Evolutionary conservation across 2,888 invertebrate species (phyloP), one percentile per base, ranked within the genome.

Genomic region (Aproaerema taeniolella): DNA sequence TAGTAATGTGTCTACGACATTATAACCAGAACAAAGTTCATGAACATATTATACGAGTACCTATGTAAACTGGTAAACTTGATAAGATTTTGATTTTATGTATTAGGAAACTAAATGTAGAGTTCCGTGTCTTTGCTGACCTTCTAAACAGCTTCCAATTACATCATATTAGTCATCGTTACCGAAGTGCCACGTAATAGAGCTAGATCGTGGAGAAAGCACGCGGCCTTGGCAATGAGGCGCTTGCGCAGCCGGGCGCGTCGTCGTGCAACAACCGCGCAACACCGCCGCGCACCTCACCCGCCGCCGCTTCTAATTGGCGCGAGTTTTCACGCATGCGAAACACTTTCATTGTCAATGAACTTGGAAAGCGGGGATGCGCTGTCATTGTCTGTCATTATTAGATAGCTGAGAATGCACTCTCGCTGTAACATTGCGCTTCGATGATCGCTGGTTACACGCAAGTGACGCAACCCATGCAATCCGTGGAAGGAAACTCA

Each of bases 281-380:
- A 15, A 8, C 15, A 10, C 39, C 30, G 41, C 38, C 26, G 25
- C 53, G 37, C 25, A 29, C 45, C 53, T 49, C 43, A 53, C 57
- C 55, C 47, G 52, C 47, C 43, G 54, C 58, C 56, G 57, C 56
- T 50, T 47, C 49, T 73, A 77, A 74, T 76, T 71, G 71, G 66
- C 70, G 69, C 72, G 67, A 77, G 75, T 79, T 83, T 82, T 79
- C 83, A 83, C 81, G 78, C 77, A 74, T 68, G 69, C 70, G 63
- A 71, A 64, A 68, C 71, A 85, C 85, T 86, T 82, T 86, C 85
- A 66, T 85, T 85, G 83, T 78, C 83, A 83, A 74, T 83, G 85
- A 86, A 85, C 85, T 83, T 83, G 79, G 81, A 83, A 83, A 86
- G 85, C 82, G 77, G 76, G 72, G 80, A 75, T 79, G 77, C 66